phyloP scores from a whole-genome alignment of 1,140 invertebrate genomes.

The Camponotus pennsylvanicus region DNA sequence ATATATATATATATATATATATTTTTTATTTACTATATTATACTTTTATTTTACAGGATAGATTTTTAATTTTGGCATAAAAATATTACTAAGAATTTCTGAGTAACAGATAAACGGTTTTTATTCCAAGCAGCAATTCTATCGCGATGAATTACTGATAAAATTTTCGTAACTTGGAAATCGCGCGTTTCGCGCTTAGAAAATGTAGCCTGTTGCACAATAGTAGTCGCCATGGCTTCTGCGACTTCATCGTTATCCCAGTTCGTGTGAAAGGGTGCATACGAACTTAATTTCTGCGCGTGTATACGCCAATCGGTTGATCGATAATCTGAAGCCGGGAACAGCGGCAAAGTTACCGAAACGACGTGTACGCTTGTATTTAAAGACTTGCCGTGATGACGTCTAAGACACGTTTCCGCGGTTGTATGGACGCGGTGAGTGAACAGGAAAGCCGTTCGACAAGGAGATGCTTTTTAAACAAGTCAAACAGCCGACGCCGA shows the following conservation, averaged over 20 bases:
- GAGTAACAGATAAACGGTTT: neutral
- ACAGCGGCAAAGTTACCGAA: conserved; percentile 64
- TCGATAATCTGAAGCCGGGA: conserved; percentile 57
- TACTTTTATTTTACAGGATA: neutral
- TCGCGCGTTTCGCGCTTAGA: conserved; percentile 22
- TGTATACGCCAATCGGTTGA: conserved; percentile 52
- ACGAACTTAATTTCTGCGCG: conserved; percentile 72
- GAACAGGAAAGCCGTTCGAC: neutral
- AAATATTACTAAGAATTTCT: too few relatives aligned
- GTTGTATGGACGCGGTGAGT: neutral
- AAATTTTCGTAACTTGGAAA: conserved; percentile 27
- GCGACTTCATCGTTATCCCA: conserved; percentile 69
- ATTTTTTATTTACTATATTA: too few relatives aligned
- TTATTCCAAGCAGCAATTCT: conserved; percentile 22
- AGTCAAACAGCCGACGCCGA: neutral
- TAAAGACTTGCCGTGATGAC: conserved; percentile 29
- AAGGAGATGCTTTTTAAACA: neutral
- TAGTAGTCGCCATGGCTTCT: conserved; percentile 39
- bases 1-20: too few relatives aligned
- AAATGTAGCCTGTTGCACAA: conserved; percentile 50
- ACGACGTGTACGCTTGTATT: conserved; percentile 65
- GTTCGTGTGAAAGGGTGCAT: conserved; percentile 71
- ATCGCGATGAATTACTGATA: neutral
- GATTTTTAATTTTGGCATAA: neutral
- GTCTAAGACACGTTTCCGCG: conserved; percentile 19